phyloP scores from a whole-genome alignment of 2,888 invertebrate species.

The Merodon equestris region DNA sequence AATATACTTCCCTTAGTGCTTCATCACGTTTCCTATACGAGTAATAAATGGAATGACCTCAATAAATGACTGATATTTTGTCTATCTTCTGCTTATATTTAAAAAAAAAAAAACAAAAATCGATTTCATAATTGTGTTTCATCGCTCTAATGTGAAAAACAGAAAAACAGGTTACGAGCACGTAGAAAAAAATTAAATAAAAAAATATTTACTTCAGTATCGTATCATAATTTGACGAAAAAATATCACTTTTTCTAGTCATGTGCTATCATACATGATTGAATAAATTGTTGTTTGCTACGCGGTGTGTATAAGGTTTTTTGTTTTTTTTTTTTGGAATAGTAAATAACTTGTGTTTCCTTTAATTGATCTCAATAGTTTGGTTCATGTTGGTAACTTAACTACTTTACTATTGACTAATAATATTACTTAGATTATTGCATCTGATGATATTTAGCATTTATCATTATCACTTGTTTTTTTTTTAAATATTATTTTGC shows the following conservation, averaged over 20 bases:
- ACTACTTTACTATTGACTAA: constrained; percentile 65
- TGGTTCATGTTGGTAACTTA: constrained; percentile 66
- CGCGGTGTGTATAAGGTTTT: constrained; percentile 56
- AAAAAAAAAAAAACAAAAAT: constrained; percentile 13
- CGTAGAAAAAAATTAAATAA: constrained; percentile 12
- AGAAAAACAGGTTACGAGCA: neutral
- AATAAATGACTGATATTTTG: constrained; percentile 70
- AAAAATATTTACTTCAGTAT: constrained; percentile 22
- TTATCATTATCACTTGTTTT: constrained; percentile 59
- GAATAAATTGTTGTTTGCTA: constrained; percentile 60
- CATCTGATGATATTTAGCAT: constrained; percentile 63
- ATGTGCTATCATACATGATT: constrained; percentile 65
- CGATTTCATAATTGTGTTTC: neutral
- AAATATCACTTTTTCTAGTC: constrained; percentile 60
- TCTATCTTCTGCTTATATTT: constrained; percentile 30
- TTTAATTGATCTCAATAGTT: constrained; percentile 63
- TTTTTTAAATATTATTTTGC: constrained; percentile 7
- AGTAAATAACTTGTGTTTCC: constrained; percentile 58
- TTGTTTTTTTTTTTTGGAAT: constrained; percentile 29
- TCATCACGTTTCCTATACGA: constrained; percentile 59
- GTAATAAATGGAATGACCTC: constrained; percentile 70
- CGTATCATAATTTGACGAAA: constrained; percentile 29
- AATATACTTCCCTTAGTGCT: constrained; percentile 40
- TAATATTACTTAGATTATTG: constrained; percentile 63
- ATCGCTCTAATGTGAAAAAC: neutral